phyloP scores from a whole-genome alignment of 2,888 invertebrate species.

The Eristalis arbustorum region DNA sequence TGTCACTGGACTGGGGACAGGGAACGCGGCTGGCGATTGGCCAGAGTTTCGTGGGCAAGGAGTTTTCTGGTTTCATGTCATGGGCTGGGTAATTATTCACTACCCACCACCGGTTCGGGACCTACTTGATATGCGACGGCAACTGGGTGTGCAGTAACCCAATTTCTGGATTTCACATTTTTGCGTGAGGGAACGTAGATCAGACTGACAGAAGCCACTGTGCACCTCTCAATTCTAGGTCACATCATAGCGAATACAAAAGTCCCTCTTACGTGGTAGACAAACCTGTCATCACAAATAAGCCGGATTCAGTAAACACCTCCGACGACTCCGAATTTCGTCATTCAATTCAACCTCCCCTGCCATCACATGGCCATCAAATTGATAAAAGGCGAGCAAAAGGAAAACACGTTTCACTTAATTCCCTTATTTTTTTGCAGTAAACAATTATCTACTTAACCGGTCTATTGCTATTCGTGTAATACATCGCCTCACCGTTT shows the following conservation, averaged over 20 bases:
- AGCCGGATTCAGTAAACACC: background rate
- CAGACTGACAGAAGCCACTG: too few species aligned
- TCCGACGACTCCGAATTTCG: background rate
- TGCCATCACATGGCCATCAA: background rate
- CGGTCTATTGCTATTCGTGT: conserved; percentile 23
- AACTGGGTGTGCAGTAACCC: too few species aligned
- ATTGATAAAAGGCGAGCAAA: conserved; percentile 4
- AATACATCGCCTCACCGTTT: conserved; percentile 4
- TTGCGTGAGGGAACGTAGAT: too few species aligned
- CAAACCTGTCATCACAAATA: background rate
- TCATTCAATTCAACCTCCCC: background rate
- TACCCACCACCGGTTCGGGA: too few species aligned
- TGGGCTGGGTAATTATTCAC: too few species aligned
- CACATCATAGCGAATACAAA: too few species aligned
- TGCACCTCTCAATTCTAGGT: too few species aligned
- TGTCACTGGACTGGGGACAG: conserved; percentile 2
- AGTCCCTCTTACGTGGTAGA: background rate
- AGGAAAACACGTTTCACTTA: conserved; percentile 30
- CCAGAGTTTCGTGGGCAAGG: too few species aligned
- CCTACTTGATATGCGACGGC: too few species aligned
- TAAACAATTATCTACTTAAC: conserved; percentile 54
- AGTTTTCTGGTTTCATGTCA: too few species aligned
- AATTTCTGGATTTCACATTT: too few species aligned
- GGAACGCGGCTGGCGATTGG: background rate
- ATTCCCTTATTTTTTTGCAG: conserved; percentile 26